Conservation (phyloP, 2,888 invertebrate species). For the Macrosoma leucophasiata region DNA sequence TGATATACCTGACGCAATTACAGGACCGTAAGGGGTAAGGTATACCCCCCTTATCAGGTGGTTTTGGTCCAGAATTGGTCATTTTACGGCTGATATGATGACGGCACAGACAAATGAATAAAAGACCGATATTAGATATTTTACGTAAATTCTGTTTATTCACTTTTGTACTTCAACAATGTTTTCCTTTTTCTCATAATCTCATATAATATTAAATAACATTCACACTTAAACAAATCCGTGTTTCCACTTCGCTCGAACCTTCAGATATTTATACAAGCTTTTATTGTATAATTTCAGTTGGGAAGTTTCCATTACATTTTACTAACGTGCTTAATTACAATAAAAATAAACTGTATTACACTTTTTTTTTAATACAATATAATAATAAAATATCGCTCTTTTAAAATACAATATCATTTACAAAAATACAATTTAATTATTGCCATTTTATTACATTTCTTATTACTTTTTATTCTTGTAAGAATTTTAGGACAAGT, state of each 20-base stretch:
- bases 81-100: slow-evolving; percentile 2
- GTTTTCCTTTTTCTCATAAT: slow-evolving; percentile 46
- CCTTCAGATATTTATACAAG: background rate
- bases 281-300: background rate
- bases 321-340: background rate
- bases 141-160: slow-evolving; percentile 60
- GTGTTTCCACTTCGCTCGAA: slow-evolving; percentile 36
- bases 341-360: slow-evolving; percentile 3
- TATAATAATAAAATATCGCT: slow-evolving; percentile 17
- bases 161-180: slow-evolving; percentile 67
- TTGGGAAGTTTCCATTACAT: slow-evolving; percentile 1
- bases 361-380: slow-evolving; percentile 2
- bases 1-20: no score
- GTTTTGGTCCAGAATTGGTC: slow-evolving; percentile 33
- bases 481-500: no score
- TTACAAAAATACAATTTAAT: no score
- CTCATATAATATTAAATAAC: slow-evolving; percentile 67
- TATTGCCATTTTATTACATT: no score
- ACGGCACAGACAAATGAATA: slow-evolving; percentile 32
- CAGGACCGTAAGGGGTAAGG: no score
- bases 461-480: no score
- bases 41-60: no score
- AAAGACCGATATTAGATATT: slow-evolving; percentile 55
- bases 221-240: slow-evolving; percentile 43
- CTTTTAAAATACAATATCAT: no score